Evolutionary conservation across 2,113 vertebrate species (phyloP).

Genomic region (Pimephales promelas): DNA sequence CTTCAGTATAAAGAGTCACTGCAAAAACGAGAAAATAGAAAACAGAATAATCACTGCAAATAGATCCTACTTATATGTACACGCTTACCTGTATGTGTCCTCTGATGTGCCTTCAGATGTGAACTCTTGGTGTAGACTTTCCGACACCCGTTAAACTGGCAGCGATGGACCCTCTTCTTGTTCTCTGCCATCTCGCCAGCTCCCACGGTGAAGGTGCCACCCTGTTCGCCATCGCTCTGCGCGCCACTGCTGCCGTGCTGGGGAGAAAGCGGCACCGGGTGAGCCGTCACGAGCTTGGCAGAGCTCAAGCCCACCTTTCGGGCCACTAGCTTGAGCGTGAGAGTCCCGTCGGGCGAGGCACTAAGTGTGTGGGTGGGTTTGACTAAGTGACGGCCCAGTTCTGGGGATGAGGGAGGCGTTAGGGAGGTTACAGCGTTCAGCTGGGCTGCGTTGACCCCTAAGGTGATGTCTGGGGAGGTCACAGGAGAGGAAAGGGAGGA

Average conservation of each 20-base stretch:
- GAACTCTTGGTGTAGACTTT: conserved; percentile 99
- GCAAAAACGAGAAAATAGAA: not conserved
- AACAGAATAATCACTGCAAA: not conserved
- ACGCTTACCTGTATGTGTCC: conserved; percentile 96
- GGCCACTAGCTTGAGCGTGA: conserved; percentile 92
- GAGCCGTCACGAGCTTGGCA: conserved; percentile 80
- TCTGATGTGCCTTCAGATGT: conserved; percentile 98
- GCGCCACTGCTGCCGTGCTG: conserved; percentile 64
- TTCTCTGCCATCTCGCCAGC: conserved; percentile 88
- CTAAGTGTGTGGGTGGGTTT: conserved; percentile 91
- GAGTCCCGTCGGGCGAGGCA: conserved; percentile 85
- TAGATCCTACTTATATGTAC: not conserved
- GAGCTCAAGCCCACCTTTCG: conserved; percentile 89
- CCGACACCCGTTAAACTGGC: conserved; percentile 97
- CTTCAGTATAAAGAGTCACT: not conserved
- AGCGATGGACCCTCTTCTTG: conserved; percentile 98
- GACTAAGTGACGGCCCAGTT: conserved; percentile 93
- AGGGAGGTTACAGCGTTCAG: conserved; percentile 96
- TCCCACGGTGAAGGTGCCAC: conserved; percentile 67
- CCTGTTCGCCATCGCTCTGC: conserved; percentile 86
- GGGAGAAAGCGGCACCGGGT: conserved; percentile 73
- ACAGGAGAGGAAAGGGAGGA: conserved; percentile 79
- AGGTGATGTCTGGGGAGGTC: conserved; percentile 78
- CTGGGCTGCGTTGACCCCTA: conserved; percentile 90
- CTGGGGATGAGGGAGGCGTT: conserved; percentile 95